Evolutionary conservation across 2,888 invertebrate genomes (phyloP).

Genomic region (Sceliomorpha sp.): DNA sequence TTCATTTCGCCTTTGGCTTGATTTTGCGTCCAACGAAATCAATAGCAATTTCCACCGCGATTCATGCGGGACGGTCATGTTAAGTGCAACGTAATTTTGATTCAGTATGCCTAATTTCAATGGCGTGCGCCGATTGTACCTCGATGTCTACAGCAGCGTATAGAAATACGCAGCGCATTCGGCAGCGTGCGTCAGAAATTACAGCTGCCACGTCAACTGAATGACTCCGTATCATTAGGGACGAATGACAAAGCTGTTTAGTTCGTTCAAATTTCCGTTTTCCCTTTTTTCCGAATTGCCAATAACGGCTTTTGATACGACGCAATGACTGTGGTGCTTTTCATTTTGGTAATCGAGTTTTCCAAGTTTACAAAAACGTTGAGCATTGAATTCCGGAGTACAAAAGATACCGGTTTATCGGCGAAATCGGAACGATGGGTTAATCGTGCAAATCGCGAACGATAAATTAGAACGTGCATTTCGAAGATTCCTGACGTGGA

Average conservation of each 20-base stretch:
- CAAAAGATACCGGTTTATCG: too few species aligned
- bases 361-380: background rate
- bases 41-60: constrained; percentile 8
- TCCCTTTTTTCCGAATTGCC: constrained; percentile 11
- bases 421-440: too few species aligned
- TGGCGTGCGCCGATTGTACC: constrained; percentile 23
- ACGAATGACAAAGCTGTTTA: constrained; percentile 25
- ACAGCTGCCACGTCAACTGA: constrained; percentile 31
- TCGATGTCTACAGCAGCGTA: constrained; percentile 9
- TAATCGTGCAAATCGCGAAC: too few species aligned
- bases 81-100: constrained; percentile 7
- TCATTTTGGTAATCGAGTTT: constrained; percentile 6
- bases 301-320: constrained; percentile 11
- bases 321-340: constrained; percentile 15
- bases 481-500: too few species aligned
- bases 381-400: too few species aligned
- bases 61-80: constrained; percentile 3
- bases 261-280: too few species aligned
- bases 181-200: constrained; percentile 23
- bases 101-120: constrained; percentile 16
- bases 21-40: background rate
- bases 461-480: too few species aligned
- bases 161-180: constrained; percentile 25
- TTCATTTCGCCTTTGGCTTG: too few species aligned
- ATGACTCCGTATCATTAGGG: constrained; percentile 34